These are phyloP conservation scores for Callipepla californica DNA, from an alignment of 2,113 vertebrate species.

Conservation along the genomic window DNA sequence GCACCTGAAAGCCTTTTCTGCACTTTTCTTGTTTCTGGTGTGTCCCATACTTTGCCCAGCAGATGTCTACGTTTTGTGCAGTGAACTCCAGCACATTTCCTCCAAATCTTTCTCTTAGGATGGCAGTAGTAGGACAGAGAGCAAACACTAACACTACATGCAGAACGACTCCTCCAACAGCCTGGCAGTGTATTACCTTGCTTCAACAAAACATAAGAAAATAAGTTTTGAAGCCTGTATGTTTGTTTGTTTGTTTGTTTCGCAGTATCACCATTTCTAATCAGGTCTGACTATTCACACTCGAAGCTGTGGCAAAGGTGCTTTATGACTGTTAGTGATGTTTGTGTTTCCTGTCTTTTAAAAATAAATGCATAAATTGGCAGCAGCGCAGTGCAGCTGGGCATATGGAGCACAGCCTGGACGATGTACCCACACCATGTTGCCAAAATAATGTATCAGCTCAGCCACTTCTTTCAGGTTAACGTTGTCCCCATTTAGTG, in stretches of 20 bases:
- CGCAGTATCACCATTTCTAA: neutral
- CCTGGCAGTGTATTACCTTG: neutral
- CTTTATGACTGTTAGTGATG: neutral
- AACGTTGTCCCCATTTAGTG: neutral
- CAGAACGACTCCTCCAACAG: neutral
- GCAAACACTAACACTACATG: neutral
- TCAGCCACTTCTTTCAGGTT: neutral
- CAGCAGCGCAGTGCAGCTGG: conserved; percentile 19
- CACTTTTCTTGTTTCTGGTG: neutral
- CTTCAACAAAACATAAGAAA: conserved; percentile 14
- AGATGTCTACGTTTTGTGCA: neutral
- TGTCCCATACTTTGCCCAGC: neutral
- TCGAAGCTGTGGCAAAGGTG: neutral
- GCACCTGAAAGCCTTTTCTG: neutral
- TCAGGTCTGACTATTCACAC: neutral
- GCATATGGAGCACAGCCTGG: neutral
- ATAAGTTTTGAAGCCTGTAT: neutral
- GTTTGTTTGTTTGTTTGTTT: neutral
- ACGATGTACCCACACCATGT: neutral
- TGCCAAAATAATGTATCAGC: neutral
- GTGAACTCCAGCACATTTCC: neutral
- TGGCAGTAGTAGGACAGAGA: neutral
- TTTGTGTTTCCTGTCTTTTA: neutral
- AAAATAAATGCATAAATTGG: conserved; percentile 39
- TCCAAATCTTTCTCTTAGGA: neutral